Conservation (phyloP, 1,140 invertebrate species). For the Neodiprion virginianus region DNA sequence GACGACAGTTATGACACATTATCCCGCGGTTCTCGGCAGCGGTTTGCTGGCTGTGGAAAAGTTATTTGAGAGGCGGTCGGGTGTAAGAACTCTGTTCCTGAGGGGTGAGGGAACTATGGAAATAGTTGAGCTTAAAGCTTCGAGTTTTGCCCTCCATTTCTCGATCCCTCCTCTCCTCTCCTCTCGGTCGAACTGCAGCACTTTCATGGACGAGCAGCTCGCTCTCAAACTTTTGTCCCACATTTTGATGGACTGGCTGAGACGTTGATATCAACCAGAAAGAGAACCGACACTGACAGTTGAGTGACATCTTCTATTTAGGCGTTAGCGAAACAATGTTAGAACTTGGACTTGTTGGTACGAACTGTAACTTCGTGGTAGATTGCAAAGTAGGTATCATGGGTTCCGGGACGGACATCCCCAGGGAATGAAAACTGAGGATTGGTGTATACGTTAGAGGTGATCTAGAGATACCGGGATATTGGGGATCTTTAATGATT, state of each 20-base stretch:
- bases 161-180: not conserved
- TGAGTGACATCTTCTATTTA: not conserved
- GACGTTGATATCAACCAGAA: slow-evolving; percentile 1
- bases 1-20: too few relatives aligned
- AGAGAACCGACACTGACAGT: not conserved
- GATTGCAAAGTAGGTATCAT: too few relatives aligned
- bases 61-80: not conserved
- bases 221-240: not conserved
- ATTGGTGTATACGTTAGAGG: too few relatives aligned
- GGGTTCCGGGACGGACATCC: too few relatives aligned
- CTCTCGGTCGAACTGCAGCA: not conserved
- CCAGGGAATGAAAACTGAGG: too few relatives aligned
- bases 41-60: not conserved
- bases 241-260: slow-evolving; percentile 5
- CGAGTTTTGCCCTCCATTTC: slow-evolving; percentile 13
- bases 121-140: slow-evolving; percentile 4
- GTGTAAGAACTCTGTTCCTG: not conserved
- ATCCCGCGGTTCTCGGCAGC: not conserved
- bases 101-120: not conserved
- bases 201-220: not conserved
- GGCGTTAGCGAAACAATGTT: too few relatives aligned
- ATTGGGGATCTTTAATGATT: too few relatives aligned
- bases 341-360: too few relatives aligned
- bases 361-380: too few relatives aligned
- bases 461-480: too few relatives aligned